Conservation (phyloP, 2,888 invertebrate species). For the Dendrolimus houi region DNA sequence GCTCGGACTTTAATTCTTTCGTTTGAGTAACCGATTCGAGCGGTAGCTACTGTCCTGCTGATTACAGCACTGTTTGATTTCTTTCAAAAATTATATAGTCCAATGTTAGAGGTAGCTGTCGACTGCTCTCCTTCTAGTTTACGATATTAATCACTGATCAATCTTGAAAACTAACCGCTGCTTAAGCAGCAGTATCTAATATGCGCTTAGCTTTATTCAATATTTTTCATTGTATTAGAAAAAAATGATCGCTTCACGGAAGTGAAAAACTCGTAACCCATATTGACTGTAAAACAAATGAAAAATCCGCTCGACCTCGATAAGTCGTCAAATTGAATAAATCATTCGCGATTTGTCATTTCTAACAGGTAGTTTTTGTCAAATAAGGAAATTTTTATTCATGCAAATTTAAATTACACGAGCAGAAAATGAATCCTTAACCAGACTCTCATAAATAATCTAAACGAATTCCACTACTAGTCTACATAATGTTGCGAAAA, state of each 20-base stretch:
- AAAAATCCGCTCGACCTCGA: conserved; percentile 47
- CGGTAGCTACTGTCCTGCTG: too few species aligned
- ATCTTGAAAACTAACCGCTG: background rate
- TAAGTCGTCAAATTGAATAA: conserved; percentile 53
- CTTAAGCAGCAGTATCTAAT: background rate
- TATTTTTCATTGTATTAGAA: conserved; percentile 1
- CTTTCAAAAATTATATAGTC: too few species aligned
- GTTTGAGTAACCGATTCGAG: too few species aligned
- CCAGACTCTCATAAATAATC: conserved; percentile 62
- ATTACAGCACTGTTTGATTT: too few species aligned
- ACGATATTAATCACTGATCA: background rate
- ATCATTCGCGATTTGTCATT: conserved; percentile 60
- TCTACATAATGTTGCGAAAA: conserved; percentile 30
- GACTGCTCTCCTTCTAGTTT: background rate
- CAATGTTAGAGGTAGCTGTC: too few species aligned
- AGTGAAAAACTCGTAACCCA: conserved; percentile 33
- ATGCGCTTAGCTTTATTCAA: background rate
- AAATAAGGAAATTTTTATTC: conserved; percentile 66
- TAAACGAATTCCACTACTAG: conserved; percentile 26
- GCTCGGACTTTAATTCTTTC: too few species aligned
- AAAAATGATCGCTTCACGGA: background rate
- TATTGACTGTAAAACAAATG: conserved; percentile 46
- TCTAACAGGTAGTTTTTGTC: conserved; percentile 63
- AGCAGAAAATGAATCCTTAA: conserved; percentile 66
- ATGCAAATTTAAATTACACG: conserved; percentile 67